phyloP scores from a whole-genome alignment of 2,113 vertebrate species.

The Stigmatopora nigra region DNA sequence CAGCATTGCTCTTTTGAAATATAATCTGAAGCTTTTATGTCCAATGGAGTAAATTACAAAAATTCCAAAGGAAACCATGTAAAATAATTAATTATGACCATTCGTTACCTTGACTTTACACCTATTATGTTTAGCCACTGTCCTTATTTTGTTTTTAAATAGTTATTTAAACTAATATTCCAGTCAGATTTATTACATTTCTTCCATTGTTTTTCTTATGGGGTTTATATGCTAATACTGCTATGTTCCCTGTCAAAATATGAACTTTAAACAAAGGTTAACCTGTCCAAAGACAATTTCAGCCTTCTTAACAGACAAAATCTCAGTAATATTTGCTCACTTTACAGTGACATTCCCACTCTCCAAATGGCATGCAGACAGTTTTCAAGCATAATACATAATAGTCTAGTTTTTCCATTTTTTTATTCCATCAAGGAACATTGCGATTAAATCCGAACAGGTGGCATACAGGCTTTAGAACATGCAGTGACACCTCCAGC shows the following conservation, averaged over 20 bases:
- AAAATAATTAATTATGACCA: neutral
- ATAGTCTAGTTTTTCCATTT: neutral
- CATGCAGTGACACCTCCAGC: conserved; percentile 28
- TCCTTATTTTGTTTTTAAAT: too few relatives aligned
- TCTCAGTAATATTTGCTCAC: neutral
- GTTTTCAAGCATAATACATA: neutral
- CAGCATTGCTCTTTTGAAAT: neutral
- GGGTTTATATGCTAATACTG: too few relatives aligned
- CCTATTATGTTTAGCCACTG: too few relatives aligned
- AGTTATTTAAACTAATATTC: too few relatives aligned
- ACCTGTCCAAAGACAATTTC: too few relatives aligned
- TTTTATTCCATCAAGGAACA: neutral
- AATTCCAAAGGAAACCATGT: neutral
- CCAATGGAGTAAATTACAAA: neutral
- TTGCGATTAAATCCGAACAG: neutral
- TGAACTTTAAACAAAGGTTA: too few relatives aligned
- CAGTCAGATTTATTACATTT: too few relatives aligned
- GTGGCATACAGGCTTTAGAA: conserved; percentile 5
- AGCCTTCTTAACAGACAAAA: too few relatives aligned
- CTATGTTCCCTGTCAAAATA: too few relatives aligned
- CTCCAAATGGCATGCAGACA: neutral
- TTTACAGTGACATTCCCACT: neutral
- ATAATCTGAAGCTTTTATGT: neutral
- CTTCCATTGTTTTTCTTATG: too few relatives aligned
- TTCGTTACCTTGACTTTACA: too few relatives aligned